These are phyloP conservation scores for Acanthosepion esculentum DNA, from an alignment of 2,888 invertebrate species.

Conservation along the genomic window DNA sequence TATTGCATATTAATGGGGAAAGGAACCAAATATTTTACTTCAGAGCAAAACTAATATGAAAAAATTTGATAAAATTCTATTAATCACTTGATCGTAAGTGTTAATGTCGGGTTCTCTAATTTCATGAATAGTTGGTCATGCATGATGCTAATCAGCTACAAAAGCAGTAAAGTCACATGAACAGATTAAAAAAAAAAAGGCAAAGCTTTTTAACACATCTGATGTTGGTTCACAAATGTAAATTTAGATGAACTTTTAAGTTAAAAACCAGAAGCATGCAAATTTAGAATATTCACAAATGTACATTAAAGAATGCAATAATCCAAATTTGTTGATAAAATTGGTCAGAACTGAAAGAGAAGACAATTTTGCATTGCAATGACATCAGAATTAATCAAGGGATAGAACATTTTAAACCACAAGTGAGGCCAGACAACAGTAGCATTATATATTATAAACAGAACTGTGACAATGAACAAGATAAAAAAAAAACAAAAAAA, in stretches of 20 bases:
- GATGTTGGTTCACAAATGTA: background rate
- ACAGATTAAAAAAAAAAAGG: background rate
- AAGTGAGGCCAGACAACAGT: background rate
- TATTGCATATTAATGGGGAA: background rate
- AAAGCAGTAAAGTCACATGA: background rate
- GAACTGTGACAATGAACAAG: background rate
- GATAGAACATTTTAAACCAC: too few species aligned
- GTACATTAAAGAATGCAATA: background rate
- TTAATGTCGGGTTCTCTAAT: background rate
- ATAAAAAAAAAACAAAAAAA: background rate
- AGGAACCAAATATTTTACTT: background rate
- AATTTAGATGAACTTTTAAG: background rate
- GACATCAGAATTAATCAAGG: background rate
- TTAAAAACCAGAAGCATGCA: background rate
- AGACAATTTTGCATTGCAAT: background rate
- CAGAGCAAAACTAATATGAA: background rate
- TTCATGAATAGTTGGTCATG: background rate
- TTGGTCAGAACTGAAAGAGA: background rate
- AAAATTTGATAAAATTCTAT: too few species aligned
- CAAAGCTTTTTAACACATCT: background rate
- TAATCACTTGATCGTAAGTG: background rate
- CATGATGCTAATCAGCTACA: background rate
- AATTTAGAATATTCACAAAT: background rate
- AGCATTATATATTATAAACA: background rate
- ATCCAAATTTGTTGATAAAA: background rate